Evolutionary conservation across 2,888 invertebrate species (phyloP), one percentile per base, ranked within the genome.

Genomic region (Orthosia incerta): DNA sequence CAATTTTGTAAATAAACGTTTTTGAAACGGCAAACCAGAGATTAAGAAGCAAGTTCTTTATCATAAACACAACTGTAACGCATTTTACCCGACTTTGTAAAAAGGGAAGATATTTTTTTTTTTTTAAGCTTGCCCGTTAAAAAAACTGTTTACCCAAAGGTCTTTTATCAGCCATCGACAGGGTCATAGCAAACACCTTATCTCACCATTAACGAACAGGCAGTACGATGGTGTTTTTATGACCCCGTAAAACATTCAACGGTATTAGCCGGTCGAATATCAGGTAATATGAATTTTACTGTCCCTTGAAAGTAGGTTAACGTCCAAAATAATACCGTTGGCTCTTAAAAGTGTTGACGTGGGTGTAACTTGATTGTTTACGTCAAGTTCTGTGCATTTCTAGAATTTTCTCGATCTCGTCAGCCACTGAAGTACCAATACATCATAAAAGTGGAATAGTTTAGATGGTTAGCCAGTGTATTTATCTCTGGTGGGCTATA

Each of bases 181-280:
- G 60, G 65, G 64, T 73, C 55, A 72, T 48, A 50, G 71, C 78
- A 76, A 82, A 76, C 71, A 73, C 73, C 67, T 72, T 84, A 85
- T 82, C 85, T 80, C 20, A 23, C 71, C 67, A 73, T 80, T 82
- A 64, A 66, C 15, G 68, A 62, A 57, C 69, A 65, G 64, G 64
- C 68, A 71, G 39, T 50, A 59, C 59, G 53, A 74, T 74, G 73
- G 69, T 75, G 67, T 71, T 85, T 84, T 85, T 85, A 85, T 74
- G 77, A 51, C 31, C 51, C 61, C 71, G 66, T 85, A 85, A 85
- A 85, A 84, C 73, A 85, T 85, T 85, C 68, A 66, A 70, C 63
- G 60, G 71, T 70, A 80, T 74, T 73, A 85, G 77, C 63, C 68
- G 56, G 62, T 67, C 18, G 71, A 76, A 83, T 80, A 71, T 74